phyloP scores from a whole-genome alignment of 2,797 vertebrate species.

The Lepidocolaptes lacrymiger region DNA sequence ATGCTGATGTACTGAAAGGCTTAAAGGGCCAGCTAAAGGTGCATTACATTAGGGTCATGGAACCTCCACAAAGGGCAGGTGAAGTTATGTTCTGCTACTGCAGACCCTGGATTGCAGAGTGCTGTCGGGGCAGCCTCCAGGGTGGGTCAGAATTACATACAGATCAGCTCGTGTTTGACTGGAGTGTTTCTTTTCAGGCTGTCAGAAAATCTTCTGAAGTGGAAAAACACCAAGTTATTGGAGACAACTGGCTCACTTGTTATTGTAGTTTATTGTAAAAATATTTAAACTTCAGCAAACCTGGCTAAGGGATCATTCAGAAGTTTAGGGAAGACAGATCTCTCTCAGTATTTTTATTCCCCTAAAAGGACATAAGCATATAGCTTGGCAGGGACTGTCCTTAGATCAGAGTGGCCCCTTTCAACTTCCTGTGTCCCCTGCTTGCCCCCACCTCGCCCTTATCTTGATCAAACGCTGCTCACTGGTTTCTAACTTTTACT shows the following conservation, averaged over 20 bases:
- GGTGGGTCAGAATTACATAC: rapidly evolving
- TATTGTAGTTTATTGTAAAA: neutral
- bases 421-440: neutral
- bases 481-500: neutral
- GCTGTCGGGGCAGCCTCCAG: neutral
- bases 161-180: neutral
- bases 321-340: neutral
- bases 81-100: neutral
- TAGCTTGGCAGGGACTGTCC: neutral
- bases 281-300: neutral
- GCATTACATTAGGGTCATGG: neutral
- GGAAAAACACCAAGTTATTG: neutral
- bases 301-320: neutral
- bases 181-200: neutral
- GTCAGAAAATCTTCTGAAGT: constrained; percentile 6
- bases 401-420: neutral
- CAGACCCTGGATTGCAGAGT: neutral
- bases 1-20: neutral
- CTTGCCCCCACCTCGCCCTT: neutral
- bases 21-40: neutral
- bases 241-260: neutral
- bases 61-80: neutral
- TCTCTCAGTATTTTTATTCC: neutral
- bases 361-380: neutral
- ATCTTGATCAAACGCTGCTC: neutral